These are phyloP conservation scores for Pachycephala philippinensis DNA, from an alignment of 2,113 vertebrate genomes.

Conservation along the genomic window DNA sequence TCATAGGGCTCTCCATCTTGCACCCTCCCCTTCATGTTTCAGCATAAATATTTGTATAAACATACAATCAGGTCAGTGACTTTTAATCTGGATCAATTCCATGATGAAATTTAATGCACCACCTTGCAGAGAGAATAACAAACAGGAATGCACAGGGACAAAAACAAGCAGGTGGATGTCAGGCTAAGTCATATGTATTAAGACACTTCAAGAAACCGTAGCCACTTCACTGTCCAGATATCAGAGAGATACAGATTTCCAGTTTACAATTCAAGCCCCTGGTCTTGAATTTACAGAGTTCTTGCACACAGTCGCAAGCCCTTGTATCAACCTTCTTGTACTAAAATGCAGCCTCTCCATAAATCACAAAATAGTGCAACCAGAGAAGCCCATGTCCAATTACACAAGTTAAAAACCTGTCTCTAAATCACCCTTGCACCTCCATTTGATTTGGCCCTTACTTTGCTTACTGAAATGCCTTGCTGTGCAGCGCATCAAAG, in stretches of 20 bases:
- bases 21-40: background rate
- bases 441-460: background rate
- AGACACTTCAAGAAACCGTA: background rate
- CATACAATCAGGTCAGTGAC: background rate
- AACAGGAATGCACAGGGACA: background rate
- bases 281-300: background rate
- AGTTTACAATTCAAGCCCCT: background rate
- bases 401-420: background rate
- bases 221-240: background rate
- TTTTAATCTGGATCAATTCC: background rate
- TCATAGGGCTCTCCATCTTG: background rate
- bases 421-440: background rate
- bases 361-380: background rate
- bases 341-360: background rate
- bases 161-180: background rate
- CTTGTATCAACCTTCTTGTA: background rate
- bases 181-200: background rate
- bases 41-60: background rate
- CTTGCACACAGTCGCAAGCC: background rate
- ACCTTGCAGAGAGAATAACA: background rate
- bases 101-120: background rate
- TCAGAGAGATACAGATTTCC: background rate
- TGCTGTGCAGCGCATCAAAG: background rate
- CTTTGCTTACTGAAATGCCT: background rate
- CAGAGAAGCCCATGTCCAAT: background rate